Evolutionary conservation across 2,888 invertebrate genomes (phyloP).

Genomic region (Apoda limacodes): DNA sequence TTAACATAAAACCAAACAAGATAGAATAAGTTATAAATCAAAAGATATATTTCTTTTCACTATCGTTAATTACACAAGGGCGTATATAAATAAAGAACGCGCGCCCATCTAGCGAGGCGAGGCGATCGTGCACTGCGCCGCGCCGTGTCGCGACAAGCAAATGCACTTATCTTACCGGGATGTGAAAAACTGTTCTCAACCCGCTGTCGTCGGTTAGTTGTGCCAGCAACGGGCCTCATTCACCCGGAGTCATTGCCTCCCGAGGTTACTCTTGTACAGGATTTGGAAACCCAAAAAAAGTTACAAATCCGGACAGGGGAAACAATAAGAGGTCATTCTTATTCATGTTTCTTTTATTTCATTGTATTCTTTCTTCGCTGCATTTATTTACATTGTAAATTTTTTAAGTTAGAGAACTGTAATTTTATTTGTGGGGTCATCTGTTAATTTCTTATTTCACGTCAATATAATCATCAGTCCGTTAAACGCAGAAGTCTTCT

Average conservation of each 20-base stretch:
- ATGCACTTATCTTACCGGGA: conserved; percentile 68
- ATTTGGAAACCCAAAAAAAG: conserved; percentile 45
- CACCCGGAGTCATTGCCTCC: conserved; percentile 49
- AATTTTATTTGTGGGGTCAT: no score
- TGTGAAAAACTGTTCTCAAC: conserved; percentile 60
- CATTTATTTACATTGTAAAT: no score
- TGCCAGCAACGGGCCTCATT: conserved; percentile 49
- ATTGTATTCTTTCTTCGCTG: conserved; percentile 29
- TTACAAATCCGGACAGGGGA: conserved; percentile 37
- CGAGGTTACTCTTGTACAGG: conserved; percentile 47
- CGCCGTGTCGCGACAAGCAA: conserved; percentile 66
- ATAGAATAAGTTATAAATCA: conserved; percentile 48
- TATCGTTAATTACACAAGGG: conserved; percentile 63
- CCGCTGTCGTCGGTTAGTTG: conserved; percentile 57
- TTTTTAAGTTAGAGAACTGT: no score
- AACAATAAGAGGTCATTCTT: conserved; percentile 46
- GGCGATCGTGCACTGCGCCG: conserved; percentile 50
- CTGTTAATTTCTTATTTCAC: conserved; percentile 29
- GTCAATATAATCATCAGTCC: conserved; percentile 45
- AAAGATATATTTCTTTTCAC: conserved; percentile 55
- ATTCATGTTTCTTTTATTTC: conserved; percentile 32
- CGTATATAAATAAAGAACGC: conserved; percentile 63
- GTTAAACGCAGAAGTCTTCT: no score
- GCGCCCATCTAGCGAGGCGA: conserved; percentile 48
- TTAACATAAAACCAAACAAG: conserved; percentile 23